Percentiles rank a stretch among this genome's conserved stretches.
phyloP scores from a whole-genome alignment of 2,797 vertebrate genomes.

The Oreonectes daqikongensis region DNA sequence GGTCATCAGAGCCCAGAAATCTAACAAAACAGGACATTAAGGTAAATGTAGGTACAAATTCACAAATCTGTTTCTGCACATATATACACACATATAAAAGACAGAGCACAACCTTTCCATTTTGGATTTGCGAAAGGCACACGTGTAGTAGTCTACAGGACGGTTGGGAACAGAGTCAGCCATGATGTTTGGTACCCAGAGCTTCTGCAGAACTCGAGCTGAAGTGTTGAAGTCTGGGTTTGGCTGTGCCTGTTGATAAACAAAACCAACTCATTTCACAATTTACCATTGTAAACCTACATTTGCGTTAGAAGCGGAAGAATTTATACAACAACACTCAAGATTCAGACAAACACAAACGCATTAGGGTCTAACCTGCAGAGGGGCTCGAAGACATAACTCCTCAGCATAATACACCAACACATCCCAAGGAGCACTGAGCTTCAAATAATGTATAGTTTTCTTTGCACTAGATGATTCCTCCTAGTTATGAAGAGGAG shows the following conservation, averaged over 20 bases:
- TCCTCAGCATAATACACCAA: slow-evolving; percentile 78
- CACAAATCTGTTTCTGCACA: not conserved
- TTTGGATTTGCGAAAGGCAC: slow-evolving; percentile 80
- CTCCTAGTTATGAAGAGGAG: slow-evolving; percentile 66
- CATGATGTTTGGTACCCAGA: slow-evolving; percentile 76
- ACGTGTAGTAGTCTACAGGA: slow-evolving; percentile 78
- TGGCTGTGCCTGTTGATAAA: slow-evolving; percentile 70
- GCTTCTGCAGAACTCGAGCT: slow-evolving; percentile 66
- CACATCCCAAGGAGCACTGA: slow-evolving; percentile 79
- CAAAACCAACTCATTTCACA: not conserved
- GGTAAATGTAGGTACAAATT: not conserved
- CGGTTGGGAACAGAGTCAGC: slow-evolving; percentile 74
- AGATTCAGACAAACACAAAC: not conserved
- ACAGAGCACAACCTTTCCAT: slow-evolving; percentile 70
- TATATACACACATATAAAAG: not conserved
- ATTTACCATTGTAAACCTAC: not conserved
- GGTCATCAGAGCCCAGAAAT: slow-evolving; percentile 77
- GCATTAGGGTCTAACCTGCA: slow-evolving; percentile 69
- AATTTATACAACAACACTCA: not conserved
- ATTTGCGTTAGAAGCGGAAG: slow-evolving; percentile 12
- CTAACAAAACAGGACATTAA: slow-evolving; percentile 59
- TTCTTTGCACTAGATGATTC: slow-evolving; percentile 74
- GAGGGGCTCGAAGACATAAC: slow-evolving; percentile 75
- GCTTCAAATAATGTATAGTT: slow-evolving; percentile 78
- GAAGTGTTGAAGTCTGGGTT: slow-evolving; percentile 76